Base-by-base conservation (phyloP, 2,888 invertebrate species). In the Drosophila rellima region DNA sequence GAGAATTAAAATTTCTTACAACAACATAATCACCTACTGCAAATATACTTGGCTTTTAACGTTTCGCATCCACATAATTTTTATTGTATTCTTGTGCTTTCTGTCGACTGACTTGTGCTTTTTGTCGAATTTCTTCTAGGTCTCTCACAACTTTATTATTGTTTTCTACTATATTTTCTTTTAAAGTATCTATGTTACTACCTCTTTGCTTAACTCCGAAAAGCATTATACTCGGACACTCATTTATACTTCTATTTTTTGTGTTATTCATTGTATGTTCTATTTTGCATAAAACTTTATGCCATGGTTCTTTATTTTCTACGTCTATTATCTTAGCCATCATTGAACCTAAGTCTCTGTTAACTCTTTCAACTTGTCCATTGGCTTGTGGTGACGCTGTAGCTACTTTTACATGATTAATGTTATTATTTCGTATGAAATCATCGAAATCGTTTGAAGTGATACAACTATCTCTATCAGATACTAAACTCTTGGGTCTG, bases 41-140 rank as follows among this genome's bases (percentile, higher is more conserved):
- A 35, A 35, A 35, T n/a, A 35, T 35, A n/a, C 35, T 35, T 35
- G 35, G 35, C 35, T 35, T n/a, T n/a, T 35, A n/a, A 35, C 35
- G 35, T 35, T 35, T 35, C 4, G 35, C n/a, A 35, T 35, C 35
- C 13, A 35, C 6, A 35, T 35, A n/a, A 1, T n/a, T n/a, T 11
- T 35, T 35, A 11, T 35, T 35, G 35, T 35, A 35, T 35, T 35
- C n/a, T 35, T 35, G 35, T 35, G 35, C n/a, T 5, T 35, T 35
- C 3, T 35, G 35, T 35, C n/a, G 35, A 5, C 11, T n/a, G 13
- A 6, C 35, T 5, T n/a, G 35, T 35, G 35, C 35, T 35, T 35
- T 35, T 6, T n/a, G 11, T 35, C 35, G 10, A n/a, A 35, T 35
- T n/a, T n/a, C 35, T n/a, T 35, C 35, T 4, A 35, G 6, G 13